These are phyloP conservation scores for Drosophila ogumai DNA, from an alignment of 1,140 invertebrate genomes.

Conservation along the genomic window DNA sequence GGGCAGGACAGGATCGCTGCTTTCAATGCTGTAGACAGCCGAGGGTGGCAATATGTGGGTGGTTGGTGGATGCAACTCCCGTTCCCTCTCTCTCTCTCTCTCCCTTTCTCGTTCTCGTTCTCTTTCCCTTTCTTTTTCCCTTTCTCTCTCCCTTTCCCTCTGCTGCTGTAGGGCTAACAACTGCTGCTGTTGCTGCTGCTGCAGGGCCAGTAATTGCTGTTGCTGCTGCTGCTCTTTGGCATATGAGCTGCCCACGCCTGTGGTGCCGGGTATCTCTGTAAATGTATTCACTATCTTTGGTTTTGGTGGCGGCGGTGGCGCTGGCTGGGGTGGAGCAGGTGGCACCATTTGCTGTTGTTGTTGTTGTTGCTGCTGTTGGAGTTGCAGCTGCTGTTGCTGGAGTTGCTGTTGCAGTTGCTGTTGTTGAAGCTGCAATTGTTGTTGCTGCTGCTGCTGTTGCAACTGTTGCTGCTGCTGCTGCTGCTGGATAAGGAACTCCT, in stretches of 20 bases:
- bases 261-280: slow-evolving; percentile 83
- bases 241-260: slow-evolving; percentile 80
- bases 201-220: slow-evolving; percentile 64
- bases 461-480: slow-evolving; percentile 14
- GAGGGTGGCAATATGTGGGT: slow-evolving; percentile 81
- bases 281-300: slow-evolving; percentile 83
- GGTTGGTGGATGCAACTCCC: slow-evolving; percentile 78
- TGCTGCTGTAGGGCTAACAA: slow-evolving; percentile 55
- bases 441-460: slow-evolving; percentile 8
- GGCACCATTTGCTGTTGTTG: slow-evolving; percentile 49
- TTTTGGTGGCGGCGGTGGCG: slow-evolving; percentile 74
- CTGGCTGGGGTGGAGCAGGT: slow-evolving; percentile 56
- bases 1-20: slow-evolving; percentile 54
- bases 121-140: slow-evolving; percentile 47
- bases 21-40: slow-evolving; percentile 82
- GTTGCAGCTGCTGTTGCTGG: slow-evolving; percentile 22
- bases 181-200: slow-evolving; percentile 77
- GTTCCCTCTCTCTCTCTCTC: slow-evolving; percentile 40
- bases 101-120: slow-evolving; percentile 2
- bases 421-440: slow-evolving; percentile 29
- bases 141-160: slow-evolving; percentile 49
- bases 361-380: slow-evolving; percentile 28
- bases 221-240: slow-evolving; percentile 80
- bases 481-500: slow-evolving; percentile 64
- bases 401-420: slow-evolving; percentile 27